Base-by-base conservation (phyloP, 2,888 invertebrate species). In the Emmelina monodactyla region DNA sequence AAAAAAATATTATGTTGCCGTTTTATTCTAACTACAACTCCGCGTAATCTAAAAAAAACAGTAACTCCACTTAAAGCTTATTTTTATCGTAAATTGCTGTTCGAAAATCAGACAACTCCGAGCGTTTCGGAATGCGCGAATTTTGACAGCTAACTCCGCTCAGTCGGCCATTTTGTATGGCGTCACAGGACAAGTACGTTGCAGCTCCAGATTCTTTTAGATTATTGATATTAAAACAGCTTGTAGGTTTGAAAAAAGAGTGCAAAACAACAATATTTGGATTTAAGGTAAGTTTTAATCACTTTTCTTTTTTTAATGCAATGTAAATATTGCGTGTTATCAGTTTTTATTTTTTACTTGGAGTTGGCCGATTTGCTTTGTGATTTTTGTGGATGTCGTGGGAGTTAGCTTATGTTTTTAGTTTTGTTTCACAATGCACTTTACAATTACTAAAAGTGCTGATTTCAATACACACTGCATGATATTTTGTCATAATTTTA, bases 121-220 rank as follows among this genome's bases (percentile, higher is more conserved):
- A 22, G 39, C 22, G 35, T 35, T 9, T 14, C 19, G 39, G 33
- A 39, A 36, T 33, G 31, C 30, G 29, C 29, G 33, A 19, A 39
- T 39, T 39, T 39, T 35, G 33, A 33, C 30, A 35, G 35, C 35
- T 33, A 37, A 33, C 35, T 32, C 33, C 32, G 12, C 40, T 13
- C 14, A 40, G 31, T 30, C 37, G 40, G 40, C 33, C 37, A 40
- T 40, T 37, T 40, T 40, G 33, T 37, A 35, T 34, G 37, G 37
- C 29, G 37, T n/a, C 25, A 25, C 25, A 25, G 25, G 25, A 25
- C 25, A 11, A 25, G 4, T 25, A 25, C 25, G 25, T 25, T 25
- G 31, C 31, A 30, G 34, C 33, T 31, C 22, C 34, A 14, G 13
- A 12, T 19, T 34, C 29, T 37, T 33, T 34, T 13, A 30, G 31